Evolutionary conservation across 2,113 vertebrate species (phyloP).

Genomic region (Malurus elegans): DNA sequence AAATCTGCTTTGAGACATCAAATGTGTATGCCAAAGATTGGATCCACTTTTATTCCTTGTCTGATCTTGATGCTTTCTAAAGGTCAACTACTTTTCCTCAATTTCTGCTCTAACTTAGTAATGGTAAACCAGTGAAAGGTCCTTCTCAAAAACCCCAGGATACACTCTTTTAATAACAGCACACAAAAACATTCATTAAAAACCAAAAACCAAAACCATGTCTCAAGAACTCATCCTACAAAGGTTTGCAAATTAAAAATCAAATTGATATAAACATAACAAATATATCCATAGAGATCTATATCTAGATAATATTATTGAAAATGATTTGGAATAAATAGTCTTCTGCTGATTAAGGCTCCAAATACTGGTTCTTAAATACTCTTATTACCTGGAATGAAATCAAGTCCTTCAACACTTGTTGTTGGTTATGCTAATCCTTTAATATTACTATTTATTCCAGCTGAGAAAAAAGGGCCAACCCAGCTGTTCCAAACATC

Average conservation of each 20-base stretch:
- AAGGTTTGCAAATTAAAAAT: neutral
- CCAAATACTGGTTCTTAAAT: neutral
- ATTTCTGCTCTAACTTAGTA: neutral
- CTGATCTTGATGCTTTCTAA: neutral
- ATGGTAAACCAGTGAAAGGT: neutral
- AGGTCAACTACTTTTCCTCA: neutral
- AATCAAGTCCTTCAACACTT: slow-evolving; percentile 40
- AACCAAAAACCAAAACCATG: fast-evolving
- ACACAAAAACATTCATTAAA: neutral
- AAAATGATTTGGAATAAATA: neutral
- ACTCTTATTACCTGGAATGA: neutral
- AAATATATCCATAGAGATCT: neutral
- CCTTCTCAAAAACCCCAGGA: neutral
- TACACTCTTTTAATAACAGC: neutral
- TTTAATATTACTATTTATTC: slow-evolving; percentile 56
- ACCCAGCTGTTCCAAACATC: slow-evolving; percentile 47
- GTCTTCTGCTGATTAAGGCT: neutral
- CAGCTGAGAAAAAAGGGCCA: slow-evolving; percentile 25
- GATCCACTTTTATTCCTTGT: neutral
- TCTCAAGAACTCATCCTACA: neutral
- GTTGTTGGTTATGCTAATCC: slow-evolving; percentile 59
- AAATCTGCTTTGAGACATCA: neutral
- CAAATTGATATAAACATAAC: neutral
- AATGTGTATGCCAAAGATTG: neutral
- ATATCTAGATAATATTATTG: neutral